A percentile compares a stretch with the other conserved stretches of the same genome.
Evolutionary conservation across 2,797 vertebrate genomes (phyloP).

Genomic region (Potorous gilbertii): DNA sequence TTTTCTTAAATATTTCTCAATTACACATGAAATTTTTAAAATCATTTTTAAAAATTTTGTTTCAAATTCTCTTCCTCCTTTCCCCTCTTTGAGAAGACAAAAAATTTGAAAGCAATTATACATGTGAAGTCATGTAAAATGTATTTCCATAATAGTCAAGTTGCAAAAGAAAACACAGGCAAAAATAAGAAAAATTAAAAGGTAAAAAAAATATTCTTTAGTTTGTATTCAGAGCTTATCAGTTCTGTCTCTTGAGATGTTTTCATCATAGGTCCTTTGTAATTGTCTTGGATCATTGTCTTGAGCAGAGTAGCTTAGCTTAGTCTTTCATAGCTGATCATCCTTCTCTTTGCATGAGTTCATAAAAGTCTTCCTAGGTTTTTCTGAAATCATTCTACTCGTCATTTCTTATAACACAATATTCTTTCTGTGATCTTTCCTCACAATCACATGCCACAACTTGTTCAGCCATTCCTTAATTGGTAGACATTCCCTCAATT

Average conservation of each 20-base stretch:
- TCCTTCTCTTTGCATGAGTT: not conserved
- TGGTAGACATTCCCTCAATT: no score
- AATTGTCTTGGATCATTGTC: not conserved
- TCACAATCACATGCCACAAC: no score
- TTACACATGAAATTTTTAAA: not conserved
- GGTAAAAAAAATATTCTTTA: not conserved
- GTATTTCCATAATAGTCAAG: not conserved
- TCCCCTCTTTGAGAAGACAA: not conserved
- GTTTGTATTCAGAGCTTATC: not conserved
- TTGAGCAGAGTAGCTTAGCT: not conserved
- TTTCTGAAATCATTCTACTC: not conserved
- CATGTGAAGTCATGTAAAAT: not conserved
- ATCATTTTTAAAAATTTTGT: not conserved
- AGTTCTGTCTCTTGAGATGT: not conserved
- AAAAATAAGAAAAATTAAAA: not conserved
- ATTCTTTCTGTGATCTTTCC: no score
- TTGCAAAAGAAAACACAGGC: not conserved
- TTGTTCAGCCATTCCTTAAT: no score
- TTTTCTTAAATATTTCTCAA: not conserved
- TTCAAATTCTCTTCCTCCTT: not conserved
- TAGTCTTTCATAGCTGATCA: not conserved
- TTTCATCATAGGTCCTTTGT: not conserved
- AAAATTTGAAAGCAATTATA: not conserved
- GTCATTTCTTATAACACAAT: not conserved
- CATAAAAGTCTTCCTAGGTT: not conserved